Base-by-base conservation (phyloP, 2,888 invertebrate genomes). In the Junonia oenone region DNA sequence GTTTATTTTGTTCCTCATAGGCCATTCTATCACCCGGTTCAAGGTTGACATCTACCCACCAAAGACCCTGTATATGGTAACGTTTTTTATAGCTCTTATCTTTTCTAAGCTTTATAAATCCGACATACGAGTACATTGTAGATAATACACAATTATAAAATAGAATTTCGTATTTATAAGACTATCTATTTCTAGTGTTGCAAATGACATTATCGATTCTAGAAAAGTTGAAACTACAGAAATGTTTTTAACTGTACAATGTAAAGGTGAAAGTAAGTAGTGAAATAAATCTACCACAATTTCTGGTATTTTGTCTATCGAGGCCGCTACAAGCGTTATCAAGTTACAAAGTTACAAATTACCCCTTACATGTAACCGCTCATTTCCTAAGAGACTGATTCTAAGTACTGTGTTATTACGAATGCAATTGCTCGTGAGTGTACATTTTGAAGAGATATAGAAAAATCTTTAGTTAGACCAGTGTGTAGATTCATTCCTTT, bases 271-370 rank as follows among this genome's bases (percentile, higher is more conserved):
- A 43, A 26, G 43, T 26, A 26, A 26, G 3, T 13, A 26, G 13
- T 1, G 8, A 26, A 40, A 43, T 26, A 13, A 43, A 14, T 43
- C 22, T 8, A 6, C 22, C 26, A 26, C 22, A 6, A 26, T 43
- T 13, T 43, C 26, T 43, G 31, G 33, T 48, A 35, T 22, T 35
- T 14, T 48, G 27, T 48, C 33, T 45, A n/a, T 48, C 31, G 43
- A 40, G 43, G 48, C 33, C 26, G 31, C 33, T 22, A 49, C n/a
- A 14, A 22, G 14, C 22, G 26, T 29, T 49, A 43, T 49, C 43
- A 17, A n/a, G 35, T 54, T 43, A 54, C 48, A 49, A 49, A 49
- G 48, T 54, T 49, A 48, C 48, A 54, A 43, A 54, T 48, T 40
- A 22, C 35, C 17, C n/a, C 19, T 48, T 22, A 48, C 33, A 35